Evolutionary conservation across 2,888 invertebrate genomes (phyloP).

Genomic region (Eurois occulta): DNA sequence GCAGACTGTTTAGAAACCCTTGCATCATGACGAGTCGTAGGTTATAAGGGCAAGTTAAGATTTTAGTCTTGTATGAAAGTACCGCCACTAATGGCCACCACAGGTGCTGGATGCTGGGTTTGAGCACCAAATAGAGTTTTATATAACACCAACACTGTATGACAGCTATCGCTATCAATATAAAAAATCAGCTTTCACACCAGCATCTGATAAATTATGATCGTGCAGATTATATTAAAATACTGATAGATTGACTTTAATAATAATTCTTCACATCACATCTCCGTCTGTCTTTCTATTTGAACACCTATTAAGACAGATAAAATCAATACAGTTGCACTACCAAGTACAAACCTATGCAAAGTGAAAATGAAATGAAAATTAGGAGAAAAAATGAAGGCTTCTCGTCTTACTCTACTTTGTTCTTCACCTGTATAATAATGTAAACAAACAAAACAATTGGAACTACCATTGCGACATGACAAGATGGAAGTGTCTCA

Average conservation of each 20-base stretch:
- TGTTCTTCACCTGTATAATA: constrained; percentile 28
- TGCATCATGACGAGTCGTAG: no score
- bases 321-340: neutral
- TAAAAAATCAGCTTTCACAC: constrained; percentile 38
- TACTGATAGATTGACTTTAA: constrained; percentile 8
- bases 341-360: neutral
- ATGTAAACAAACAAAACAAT: constrained; percentile 60
- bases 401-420: constrained; percentile 14
- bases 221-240: constrained; percentile 22
- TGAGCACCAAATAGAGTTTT: neutral
- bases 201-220: constrained; percentile 8
- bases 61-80: no score
- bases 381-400: constrained; percentile 24
- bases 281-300: constrained; percentile 3
- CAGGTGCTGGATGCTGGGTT: neutral
- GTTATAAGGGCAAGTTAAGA: no score
- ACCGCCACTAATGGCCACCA: neutral
- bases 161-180: neutral
- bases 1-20: no score
- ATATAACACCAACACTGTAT: neutral
- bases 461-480: constrained; percentile 49
- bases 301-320: neutral
- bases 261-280: constrained; percentile 16
- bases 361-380: constrained; percentile 22
- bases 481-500: constrained; percentile 47